Base-by-base conservation (phyloP, 2,797 vertebrate species). In the Pseudotriccus pelzelni region DNA sequence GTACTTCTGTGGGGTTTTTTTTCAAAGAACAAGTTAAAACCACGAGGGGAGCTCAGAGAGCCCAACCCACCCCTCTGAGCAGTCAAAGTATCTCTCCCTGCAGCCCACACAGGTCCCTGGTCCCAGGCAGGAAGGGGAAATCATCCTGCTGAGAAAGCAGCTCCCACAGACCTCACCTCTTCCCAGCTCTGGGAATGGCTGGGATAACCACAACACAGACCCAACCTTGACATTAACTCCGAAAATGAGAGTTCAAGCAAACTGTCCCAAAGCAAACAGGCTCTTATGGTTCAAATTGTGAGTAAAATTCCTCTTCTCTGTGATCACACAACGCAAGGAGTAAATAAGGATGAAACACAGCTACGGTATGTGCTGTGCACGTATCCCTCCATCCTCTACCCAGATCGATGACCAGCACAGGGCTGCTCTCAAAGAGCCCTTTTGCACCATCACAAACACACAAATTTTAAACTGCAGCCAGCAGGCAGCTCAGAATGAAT, bases 261-360 rank as follows among this genome's bases (percentile, higher is more conserved):
- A 62, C 6, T 0, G 14, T 49, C 72, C 86, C 63, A 76, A 39
- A 56, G 58, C 63, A 85, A 90, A 87, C 9, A 55, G 70, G 46
- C 19, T 74, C 70, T 52, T 10, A 2, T 3, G 16, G 47, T 30
- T 86, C 73, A 30, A 5, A 53, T 0, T 14, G 7, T 18, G 32
- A 79, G 46, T 39, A 43, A 47, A 73, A 60, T 53, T 64, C 10
- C 16, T 80, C 34, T 78, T 32, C 49, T 56, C 46, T 44, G 34
- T 0, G 1, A 59, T 15, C 67, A 62, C 0, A 0, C 27, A 49
- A 44, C 5, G 16, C 60, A 62, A 46, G 2, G 3, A 74, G 74
- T 50, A 72, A 67, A 72, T 20, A 21, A 32, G 79, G 79, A 43
- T 10, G 6, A 70, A 58, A 46, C 6, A 34, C 0, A n/a, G 44